Conservation (phyloP, 2,888 invertebrate genomes). For the Ametastegia equiseti region DNA sequence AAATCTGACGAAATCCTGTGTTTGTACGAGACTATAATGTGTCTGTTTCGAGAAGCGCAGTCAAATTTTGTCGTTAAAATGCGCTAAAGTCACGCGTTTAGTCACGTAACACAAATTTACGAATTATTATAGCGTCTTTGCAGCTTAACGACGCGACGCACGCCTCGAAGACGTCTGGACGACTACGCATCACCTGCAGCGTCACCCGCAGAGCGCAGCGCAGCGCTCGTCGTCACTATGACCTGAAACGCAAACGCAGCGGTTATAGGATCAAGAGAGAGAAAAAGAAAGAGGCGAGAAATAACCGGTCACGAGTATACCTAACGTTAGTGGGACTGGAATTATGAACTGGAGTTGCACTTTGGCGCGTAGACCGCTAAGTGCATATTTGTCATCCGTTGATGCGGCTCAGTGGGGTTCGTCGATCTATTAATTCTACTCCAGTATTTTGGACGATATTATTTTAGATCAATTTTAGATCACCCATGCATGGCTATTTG, state of each 20-base stretch:
- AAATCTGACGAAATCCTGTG: neutral
- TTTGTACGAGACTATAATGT: neutral
- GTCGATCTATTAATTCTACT: too few relatives aligned
- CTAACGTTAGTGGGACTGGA: neutral
- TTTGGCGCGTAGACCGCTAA: too few relatives aligned
- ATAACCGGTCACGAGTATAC: slow-evolving; percentile 31
- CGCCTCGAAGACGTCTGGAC: neutral
- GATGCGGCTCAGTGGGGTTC: too few relatives aligned
- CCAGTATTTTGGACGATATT: too few relatives aligned
- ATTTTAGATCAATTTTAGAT: too few relatives aligned
- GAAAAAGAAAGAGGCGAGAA: slow-evolving; percentile 14
- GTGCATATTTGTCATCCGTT: too few relatives aligned
- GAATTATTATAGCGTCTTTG: neutral
- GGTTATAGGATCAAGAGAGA: neutral
- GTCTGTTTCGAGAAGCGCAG: neutral
- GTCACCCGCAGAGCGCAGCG: neutral
- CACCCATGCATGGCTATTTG: too few relatives aligned
- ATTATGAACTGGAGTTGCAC: neutral
- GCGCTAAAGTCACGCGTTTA: too few relatives aligned
- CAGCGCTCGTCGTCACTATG: slow-evolving; percentile 4
- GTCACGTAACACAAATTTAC: neutral
- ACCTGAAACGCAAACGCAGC: neutral
- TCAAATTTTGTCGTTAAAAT: neutral
- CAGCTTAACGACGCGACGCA: neutral
- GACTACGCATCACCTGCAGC: neutral